These are phyloP conservation scores for Caenorhabditis becei DNA, from an alignment of 2,888 invertebrate species.

Conservation along the genomic window DNA sequence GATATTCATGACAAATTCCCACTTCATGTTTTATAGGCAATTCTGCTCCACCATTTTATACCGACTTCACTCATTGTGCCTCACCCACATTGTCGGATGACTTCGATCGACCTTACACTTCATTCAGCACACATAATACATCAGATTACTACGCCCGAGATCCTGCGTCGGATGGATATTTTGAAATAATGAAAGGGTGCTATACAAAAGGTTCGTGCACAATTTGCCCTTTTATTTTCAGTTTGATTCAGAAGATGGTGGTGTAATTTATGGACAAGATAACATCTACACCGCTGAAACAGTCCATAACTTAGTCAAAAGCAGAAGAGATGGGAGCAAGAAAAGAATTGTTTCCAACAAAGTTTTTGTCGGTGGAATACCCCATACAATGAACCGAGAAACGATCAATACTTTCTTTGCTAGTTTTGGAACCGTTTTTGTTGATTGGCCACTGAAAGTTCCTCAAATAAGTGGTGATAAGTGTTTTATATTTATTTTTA, in stretches of 20 bases:
- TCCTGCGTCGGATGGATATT: not conserved
- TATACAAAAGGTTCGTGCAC: not conserved
- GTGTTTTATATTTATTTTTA: not conserved
- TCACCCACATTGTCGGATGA: slow-evolving; percentile 15
- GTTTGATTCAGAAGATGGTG: not conserved
- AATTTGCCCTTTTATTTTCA: not conserved
- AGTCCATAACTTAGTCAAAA: slow-evolving; percentile 52
- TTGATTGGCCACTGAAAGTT: slow-evolving; percentile 61
- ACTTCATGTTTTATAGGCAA: slow-evolving; percentile 3
- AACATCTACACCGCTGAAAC: slow-evolving; percentile 48
- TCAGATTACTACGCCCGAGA: not conserved
- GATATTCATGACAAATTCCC: not conserved
- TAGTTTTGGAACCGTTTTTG: slow-evolving; percentile 47
- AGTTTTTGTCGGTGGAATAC: slow-evolving; percentile 61
- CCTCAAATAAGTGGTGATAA: slow-evolving; percentile 3
- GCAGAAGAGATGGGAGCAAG: slow-evolving; percentile 13
- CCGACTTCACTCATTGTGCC: not conserved
- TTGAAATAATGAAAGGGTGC: not conserved
- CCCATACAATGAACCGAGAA: slow-evolving; percentile 45
- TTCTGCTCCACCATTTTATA: slow-evolving; percentile 14
- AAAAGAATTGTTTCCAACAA: slow-evolving; percentile 52
- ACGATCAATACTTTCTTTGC: slow-evolving; percentile 46
- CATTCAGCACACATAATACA: not conserved
- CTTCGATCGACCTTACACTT: slow-evolving; percentile 10
- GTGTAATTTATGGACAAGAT: slow-evolving; percentile 12